Evolutionary conservation across 2,113 vertebrate genomes (phyloP).

Genomic region (Odontesthes bonariensis): DNA sequence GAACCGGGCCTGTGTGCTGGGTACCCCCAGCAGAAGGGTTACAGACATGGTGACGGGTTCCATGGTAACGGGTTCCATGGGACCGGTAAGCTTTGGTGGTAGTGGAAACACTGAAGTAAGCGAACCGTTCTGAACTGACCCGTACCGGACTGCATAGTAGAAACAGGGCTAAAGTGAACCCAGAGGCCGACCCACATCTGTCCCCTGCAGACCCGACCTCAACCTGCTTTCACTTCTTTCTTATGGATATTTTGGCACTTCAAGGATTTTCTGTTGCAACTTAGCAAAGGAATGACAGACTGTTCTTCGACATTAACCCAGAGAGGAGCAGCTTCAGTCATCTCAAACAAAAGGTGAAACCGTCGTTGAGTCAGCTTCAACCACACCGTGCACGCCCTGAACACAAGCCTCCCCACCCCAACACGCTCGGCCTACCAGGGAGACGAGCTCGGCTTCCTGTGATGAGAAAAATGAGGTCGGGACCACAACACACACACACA

Average conservation of each 20-base stretch:
- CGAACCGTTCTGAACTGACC: no score
- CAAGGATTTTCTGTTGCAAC: no score
- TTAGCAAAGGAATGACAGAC: no score
- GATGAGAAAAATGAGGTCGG: conserved; percentile 37
- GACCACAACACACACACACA: conserved; percentile 4
- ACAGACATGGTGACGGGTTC: no score
- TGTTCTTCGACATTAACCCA: rapidly evolving
- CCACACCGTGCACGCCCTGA: not conserved
- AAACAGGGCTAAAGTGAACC: no score
- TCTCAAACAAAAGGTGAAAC: not conserved
- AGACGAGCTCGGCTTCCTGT: conserved; percentile 13
- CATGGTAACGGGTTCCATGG: no score
- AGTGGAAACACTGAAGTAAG: no score
- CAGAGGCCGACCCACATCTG: not conserved
- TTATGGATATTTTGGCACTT: no score
- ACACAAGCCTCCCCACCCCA: not conserved
- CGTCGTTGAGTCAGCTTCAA: not conserved
- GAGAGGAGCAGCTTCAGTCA: not conserved
- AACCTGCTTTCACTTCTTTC: not conserved
- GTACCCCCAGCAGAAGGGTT: no score
- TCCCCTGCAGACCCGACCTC: not conserved
- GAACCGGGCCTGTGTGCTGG: no score
- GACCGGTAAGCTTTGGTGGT: no score
- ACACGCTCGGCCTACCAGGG: conserved; percentile 20
- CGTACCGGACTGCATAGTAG: no score